phyloP scores from a whole-genome alignment of 2,797 vertebrate species.

The Salmo trutta region DNA sequence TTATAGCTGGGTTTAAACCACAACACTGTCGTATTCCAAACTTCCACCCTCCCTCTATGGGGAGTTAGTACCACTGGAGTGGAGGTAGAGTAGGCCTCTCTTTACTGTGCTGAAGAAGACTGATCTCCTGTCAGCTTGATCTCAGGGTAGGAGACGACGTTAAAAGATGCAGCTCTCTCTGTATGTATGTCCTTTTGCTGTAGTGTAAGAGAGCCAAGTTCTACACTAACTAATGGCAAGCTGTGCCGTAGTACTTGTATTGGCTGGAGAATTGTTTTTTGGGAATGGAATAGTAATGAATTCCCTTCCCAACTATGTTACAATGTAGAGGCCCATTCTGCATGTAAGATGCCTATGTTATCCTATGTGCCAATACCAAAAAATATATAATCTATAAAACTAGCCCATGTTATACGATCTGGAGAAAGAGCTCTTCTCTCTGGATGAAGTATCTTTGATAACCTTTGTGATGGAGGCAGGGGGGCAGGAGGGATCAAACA shows the following conservation, averaged over 20 bases:
- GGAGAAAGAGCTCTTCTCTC: conserved; percentile 59
- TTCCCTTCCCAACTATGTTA: conserved; percentile 39
- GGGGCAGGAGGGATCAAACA: conserved; percentile 60
- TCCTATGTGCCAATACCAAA: conserved; percentile 63
- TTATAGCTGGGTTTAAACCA: conserved; percentile 52
- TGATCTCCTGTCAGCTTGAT: conserved; percentile 64
- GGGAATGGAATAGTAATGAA: conserved; percentile 39
- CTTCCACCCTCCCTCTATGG: conserved; percentile 39
- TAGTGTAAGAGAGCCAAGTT: conserved; percentile 59
- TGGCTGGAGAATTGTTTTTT: conserved; percentile 47
- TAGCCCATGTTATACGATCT: conserved; percentile 51
- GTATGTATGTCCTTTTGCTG: conserved; percentile 55
- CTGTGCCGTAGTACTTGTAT: conserved; percentile 43
- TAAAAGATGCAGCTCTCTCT: conserved; percentile 61
- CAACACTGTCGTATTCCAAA: conserved; percentile 56
- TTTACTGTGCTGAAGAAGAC: conserved; percentile 63
- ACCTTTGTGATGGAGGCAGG: conserved; percentile 45
- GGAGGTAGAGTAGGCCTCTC: conserved; percentile 28
- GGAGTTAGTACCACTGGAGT: conserved; percentile 39
- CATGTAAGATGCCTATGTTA: conserved; percentile 57
- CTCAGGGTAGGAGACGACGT: conserved; percentile 74
- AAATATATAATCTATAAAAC: neutral
- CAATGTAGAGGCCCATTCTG: conserved; percentile 48
- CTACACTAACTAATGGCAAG: conserved; percentile 51
- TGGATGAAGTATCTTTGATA: conserved; percentile 49